These are phyloP conservation scores for Ctena decussata DNA, from an alignment of 2,888 invertebrate genomes.

Conservation along the genomic window DNA sequence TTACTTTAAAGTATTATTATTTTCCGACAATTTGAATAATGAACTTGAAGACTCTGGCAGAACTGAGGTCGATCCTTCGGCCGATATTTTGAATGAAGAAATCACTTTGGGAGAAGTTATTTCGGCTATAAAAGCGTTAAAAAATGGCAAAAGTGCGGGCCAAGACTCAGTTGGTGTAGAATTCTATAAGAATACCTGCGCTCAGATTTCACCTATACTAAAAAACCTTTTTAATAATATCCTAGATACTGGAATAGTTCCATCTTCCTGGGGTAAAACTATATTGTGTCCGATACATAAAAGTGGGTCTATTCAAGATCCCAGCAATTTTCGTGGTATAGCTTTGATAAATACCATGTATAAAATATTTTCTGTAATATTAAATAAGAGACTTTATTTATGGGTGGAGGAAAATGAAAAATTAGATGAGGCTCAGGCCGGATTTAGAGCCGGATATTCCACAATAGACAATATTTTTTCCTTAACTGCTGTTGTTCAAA, in stretches of 20 bases:
- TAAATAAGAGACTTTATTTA: slow-evolving; percentile 40
- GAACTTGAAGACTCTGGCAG: no score
- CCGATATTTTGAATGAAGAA: neutral
- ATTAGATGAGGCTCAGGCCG: slow-evolving; percentile 40
- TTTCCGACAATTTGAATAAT: neutral
- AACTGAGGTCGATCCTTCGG: neutral
- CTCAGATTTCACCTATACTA: slow-evolving; percentile 14
- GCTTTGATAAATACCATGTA: slow-evolving; percentile 41
- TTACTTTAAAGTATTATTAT: neutral
- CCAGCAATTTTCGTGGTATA: slow-evolving; percentile 55
- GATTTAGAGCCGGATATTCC: slow-evolving; percentile 33
- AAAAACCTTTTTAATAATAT: slow-evolving; percentile 43
- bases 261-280: slow-evolving; percentile 33
- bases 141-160: neutral
- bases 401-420: slow-evolving; percentile 36
- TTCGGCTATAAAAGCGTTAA: neutral
- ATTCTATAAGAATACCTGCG: slow-evolving; percentile 28
- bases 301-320: slow-evolving; percentile 36
- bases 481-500: slow-evolving; percentile 23
- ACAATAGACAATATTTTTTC: slow-evolving; percentile 47
- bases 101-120: neutral
- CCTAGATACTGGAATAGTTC: slow-evolving; percentile 23
- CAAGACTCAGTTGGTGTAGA: neutral
- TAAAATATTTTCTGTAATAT: slow-evolving; percentile 45
- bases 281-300: slow-evolving; percentile 45